phyloP scores from a whole-genome alignment of 2,113 vertebrate genomes.

The Australoheros scitulus region DNA sequence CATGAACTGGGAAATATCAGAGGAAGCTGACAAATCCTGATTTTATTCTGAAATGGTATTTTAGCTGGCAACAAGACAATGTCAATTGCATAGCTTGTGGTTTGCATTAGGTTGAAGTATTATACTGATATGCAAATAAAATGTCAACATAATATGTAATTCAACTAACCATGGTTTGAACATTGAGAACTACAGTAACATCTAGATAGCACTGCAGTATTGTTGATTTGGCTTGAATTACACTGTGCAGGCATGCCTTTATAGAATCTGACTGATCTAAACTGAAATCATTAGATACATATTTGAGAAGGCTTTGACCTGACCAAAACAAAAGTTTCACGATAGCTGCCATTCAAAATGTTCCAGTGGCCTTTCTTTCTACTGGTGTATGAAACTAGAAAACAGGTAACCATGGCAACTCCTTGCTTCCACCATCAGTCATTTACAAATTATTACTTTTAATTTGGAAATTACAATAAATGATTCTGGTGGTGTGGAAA shows the following conservation, averaged over 20 bases:
- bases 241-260: neutral
- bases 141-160: neutral
- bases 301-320: neutral
- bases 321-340: neutral
- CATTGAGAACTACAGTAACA: neutral
- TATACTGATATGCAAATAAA: neutral
- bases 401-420: neutral
- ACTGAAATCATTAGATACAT: neutral
- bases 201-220: neutral
- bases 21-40: constrained; percentile 2
- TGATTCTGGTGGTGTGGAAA: neutral
- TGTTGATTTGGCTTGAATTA: neutral
- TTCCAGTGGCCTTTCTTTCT: neutral
- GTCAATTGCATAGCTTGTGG: neutral
- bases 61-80: neutral
- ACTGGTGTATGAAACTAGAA: neutral
- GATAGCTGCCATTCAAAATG: neutral
- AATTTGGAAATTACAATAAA: neutral
- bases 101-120: neutral
- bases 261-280: neutral
- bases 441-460: neutral
- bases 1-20: constrained; percentile 14
- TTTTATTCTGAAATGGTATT: neutral
- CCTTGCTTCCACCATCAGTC: neutral
- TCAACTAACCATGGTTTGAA: neutral